Evolutionary conservation across 2,113 vertebrate genomes (phyloP).

Genomic region (Chionomys nivalis): DNA sequence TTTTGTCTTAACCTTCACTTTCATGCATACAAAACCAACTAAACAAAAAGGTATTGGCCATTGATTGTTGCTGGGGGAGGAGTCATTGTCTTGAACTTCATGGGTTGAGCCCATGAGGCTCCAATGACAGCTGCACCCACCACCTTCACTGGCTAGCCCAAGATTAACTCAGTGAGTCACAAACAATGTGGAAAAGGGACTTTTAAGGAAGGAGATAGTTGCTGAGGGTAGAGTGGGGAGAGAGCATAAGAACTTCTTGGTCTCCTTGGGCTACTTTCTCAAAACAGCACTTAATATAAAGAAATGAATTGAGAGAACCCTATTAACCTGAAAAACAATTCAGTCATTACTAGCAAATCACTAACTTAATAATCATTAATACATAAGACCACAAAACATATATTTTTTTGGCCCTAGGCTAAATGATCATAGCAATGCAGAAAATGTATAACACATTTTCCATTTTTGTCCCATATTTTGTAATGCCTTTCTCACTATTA

Average conservation of each 20-base stretch:
- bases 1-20: neutral
- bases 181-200: neutral
- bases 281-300: neutral
- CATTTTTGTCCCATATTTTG: neutral
- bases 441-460: neutral
- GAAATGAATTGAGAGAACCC: neutral
- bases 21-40: neutral
- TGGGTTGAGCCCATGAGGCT: neutral
- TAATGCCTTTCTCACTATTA: neutral
- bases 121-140: neutral
- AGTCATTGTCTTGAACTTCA: neutral
- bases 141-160: neutral
- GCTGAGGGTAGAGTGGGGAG: neutral
- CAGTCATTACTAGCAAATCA: neutral
- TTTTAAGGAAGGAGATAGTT: neutral
- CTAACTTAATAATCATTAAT: neutral
- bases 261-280: neutral
- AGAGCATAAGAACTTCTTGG: neutral
- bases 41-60: neutral
- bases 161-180: neutral
- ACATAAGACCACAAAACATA: neutral
- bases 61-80: neutral
- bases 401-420: neutral
- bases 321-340: neutral
- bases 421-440: neutral